A percentile compares a stretch with the other conserved stretches of the same genome.
These are phyloP conservation scores for Cydia strobilella DNA, from an alignment of 1,140 invertebrate genomes.

Conservation along the genomic window DNA sequence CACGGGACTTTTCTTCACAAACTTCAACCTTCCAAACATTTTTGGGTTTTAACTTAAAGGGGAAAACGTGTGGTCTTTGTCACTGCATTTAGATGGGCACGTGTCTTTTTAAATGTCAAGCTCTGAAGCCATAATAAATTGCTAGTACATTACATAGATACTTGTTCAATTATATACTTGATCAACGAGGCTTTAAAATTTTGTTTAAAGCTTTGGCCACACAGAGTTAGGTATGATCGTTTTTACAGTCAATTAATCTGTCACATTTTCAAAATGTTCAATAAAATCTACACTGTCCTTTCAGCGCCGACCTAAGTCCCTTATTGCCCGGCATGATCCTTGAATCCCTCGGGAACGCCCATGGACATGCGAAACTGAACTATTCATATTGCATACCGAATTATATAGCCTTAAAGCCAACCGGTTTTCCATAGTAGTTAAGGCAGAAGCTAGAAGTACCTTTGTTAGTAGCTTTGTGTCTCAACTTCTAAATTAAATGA, in stretches of 20 bases:
- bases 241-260: too few species aligned
- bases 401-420: too few species aligned
- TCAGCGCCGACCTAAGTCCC: too few species aligned
- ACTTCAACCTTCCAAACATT: neutral
- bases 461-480: too few species aligned
- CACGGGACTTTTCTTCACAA: neutral
- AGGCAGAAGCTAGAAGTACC: too few species aligned
- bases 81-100: neutral
- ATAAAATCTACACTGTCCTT: too few species aligned
- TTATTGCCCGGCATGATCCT: too few species aligned
- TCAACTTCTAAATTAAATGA: too few species aligned
- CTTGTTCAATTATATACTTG: neutral
- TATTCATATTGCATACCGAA: too few species aligned
- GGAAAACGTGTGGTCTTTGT: neutral
- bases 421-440: too few species aligned
- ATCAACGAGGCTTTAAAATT: neutral
- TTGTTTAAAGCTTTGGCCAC: neutral
- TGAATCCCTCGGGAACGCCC: slow-evolving; percentile 11
- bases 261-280: too few species aligned
- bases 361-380: neutral
- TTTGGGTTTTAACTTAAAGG: neutral
- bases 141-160: neutral
- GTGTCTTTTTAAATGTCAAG: neutral
- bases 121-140: neutral
- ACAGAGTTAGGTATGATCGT: too few species aligned